Conservation (phyloP, 2,797 vertebrate genomes). For the Urophycis tenuis region DNA sequence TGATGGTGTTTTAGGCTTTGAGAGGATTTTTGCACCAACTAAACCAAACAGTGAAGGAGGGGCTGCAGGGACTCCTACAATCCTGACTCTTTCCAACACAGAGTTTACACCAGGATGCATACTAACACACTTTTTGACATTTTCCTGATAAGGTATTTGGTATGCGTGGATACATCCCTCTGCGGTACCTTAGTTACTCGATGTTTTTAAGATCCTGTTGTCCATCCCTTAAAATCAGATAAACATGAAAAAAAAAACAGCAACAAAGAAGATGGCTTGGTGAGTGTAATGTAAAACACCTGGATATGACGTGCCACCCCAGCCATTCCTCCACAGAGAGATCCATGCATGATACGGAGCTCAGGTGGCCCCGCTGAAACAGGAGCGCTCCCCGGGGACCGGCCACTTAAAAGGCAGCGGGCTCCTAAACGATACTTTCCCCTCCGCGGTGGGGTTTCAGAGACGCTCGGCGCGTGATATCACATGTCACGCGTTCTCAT, state of each 20-base stretch:
- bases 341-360: not conserved
- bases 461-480: slow-evolving; percentile 45
- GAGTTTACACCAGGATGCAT: too few species aligned
- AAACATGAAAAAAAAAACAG: not conserved
- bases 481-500: slow-evolving; percentile 51
- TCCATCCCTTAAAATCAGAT: not conserved
- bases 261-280: not conserved
- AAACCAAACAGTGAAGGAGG: not conserved
- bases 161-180: too few species aligned
- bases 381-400: slow-evolving; percentile 28
- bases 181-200: too few species aligned
- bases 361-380: not conserved
- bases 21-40: slow-evolving; percentile 12
- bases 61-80: slow-evolving; percentile 11
- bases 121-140: too few species aligned
- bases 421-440: slow-evolving; percentile 47
- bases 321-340: not conserved
- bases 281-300: not conserved
- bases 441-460: slow-evolving; percentile 44
- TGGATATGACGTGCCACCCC: not conserved
- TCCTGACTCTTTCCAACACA: too few species aligned
- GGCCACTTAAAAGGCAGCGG: slow-evolving; percentile 28
- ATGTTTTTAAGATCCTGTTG: not conserved
- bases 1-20: too few species aligned
- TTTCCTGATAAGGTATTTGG: too few species aligned